Conservation (phyloP, 2,888 invertebrate genomes). For the Thyatira batis region DNA sequence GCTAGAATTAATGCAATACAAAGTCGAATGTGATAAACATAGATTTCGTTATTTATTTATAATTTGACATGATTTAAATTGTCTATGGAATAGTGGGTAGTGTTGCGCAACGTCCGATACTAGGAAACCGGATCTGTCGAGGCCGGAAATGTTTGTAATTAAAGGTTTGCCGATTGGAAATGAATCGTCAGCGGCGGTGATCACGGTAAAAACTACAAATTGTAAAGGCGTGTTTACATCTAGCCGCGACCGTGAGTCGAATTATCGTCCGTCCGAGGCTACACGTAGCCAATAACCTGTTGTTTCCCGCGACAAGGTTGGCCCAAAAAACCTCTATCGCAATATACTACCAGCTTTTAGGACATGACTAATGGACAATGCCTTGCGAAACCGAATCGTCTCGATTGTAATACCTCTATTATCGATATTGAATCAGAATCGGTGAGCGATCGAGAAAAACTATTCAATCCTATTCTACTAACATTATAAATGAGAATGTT, state of each 20-base stretch:
- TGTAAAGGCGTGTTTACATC: slow-evolving; percentile 55
- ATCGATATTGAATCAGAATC: slow-evolving; percentile 10
- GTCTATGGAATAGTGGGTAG: slow-evolving; percentile 14
- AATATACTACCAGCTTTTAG: slow-evolving; percentile 55
- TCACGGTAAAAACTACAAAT: slow-evolving; percentile 47
- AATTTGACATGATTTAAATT: slow-evolving; percentile 49
- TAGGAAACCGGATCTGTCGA: slow-evolving; percentile 1
- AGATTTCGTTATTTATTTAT: slow-evolving; percentile 52
- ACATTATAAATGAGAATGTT: too few species aligned
- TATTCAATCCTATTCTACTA: too few species aligned
- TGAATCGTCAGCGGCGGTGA: slow-evolving; percentile 21
- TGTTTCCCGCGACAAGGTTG: slow-evolving; percentile 58
- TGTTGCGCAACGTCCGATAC: slow-evolving; percentile 4
- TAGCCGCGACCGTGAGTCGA: slow-evolving; percentile 61
- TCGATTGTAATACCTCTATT: slow-evolving; percentile 30
- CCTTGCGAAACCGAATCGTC: slow-evolving; percentile 57
- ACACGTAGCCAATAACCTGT: slow-evolving; percentile 64
- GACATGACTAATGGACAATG: slow-evolving; percentile 75
- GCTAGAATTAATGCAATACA: slow-evolving; percentile 65
- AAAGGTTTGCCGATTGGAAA: neutral
- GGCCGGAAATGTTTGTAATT: slow-evolving; percentile 6
- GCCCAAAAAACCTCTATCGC: slow-evolving; percentile 66
- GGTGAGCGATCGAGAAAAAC: neutral
- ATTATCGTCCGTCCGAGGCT: slow-evolving; percentile 69
- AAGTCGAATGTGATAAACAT: slow-evolving; percentile 48